phyloP scores from a whole-genome alignment of 1,140 invertebrate species.

The Magallana angulata region DNA sequence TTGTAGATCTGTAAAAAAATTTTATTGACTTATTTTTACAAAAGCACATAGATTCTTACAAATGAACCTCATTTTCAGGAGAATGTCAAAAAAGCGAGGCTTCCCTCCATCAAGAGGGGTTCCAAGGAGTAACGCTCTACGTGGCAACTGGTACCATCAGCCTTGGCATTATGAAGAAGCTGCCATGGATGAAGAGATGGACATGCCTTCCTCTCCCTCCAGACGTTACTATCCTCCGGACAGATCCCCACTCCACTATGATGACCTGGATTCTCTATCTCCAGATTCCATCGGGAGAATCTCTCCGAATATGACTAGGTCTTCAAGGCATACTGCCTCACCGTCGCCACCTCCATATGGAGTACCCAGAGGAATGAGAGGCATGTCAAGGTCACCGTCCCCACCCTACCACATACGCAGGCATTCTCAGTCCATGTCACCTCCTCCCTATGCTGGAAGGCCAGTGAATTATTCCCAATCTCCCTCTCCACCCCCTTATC shows the following conservation, averaged over 20 bases:
- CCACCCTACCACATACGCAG: not conserved
- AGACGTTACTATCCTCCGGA: conserved; percentile 24
- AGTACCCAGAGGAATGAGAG: conserved; percentile 19
- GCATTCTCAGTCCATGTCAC: conserved; percentile 5
- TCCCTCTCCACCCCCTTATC: not conserved
- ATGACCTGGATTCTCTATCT: conserved; percentile 40
- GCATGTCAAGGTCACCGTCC: conserved; percentile 25
- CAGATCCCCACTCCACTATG: conserved; percentile 17
- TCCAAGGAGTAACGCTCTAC: conserved; percentile 28
- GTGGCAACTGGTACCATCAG: conserved; percentile 30
- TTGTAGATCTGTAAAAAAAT: no score
- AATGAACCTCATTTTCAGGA: not conserved
- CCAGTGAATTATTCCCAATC: not conserved
- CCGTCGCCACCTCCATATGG: conserved; percentile 41
- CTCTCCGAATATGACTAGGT: not conserved
- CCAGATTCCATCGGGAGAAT: conserved; percentile 26
- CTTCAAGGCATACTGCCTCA: not conserved
- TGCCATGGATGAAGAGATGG: not conserved
- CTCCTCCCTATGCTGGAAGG: conserved; percentile 5
- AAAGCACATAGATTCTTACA: no score
- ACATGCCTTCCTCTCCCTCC: conserved; percentile 27
- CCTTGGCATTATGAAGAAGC: conserved; percentile 12
- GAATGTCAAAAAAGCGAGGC: conserved; percentile 24
- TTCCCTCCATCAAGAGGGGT: conserved; percentile 2
- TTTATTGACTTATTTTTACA: no score